These are phyloP conservation scores for Emydocephalus ijimae DNA, from an alignment of 2,113 vertebrate species.

Conservation along the genomic window DNA sequence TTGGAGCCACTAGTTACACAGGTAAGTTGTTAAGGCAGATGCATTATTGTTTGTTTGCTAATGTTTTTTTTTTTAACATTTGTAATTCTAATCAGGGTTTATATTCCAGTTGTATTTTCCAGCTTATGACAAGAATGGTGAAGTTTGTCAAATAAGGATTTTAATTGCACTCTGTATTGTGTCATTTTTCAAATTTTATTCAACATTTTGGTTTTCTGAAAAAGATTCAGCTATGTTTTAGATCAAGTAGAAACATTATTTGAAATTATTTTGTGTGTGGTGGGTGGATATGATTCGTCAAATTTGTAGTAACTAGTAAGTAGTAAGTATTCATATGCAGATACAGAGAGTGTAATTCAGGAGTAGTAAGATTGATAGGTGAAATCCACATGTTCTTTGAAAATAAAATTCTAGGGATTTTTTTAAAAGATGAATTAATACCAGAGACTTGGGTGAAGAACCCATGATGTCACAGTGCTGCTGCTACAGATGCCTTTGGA, in stretches of 20 bases:
- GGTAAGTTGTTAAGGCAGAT: conserved; percentile 68
- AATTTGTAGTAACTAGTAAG: not conserved
- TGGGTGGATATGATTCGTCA: not conserved
- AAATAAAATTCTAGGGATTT: not conserved
- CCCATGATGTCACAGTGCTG: not conserved
- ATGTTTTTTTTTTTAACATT: not conserved
- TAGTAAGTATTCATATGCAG: not conserved
- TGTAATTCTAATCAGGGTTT: not conserved
- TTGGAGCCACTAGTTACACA: conserved; percentile 95
- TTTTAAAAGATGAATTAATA: too few species aligned
- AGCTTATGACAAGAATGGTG: not conserved
- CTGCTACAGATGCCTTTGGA: too few species aligned
- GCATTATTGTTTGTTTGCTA: not conserved
- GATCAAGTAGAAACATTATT: not conserved
- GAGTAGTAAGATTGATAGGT: too few species aligned
- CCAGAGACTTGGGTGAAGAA: not conserved
- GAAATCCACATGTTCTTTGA: not conserved
- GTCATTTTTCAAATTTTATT: not conserved
- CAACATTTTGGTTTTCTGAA: not conserved
- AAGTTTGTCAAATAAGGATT: not conserved
- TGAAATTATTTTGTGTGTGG: not conserved
- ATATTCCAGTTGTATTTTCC: not conserved
- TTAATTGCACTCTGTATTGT: not conserved
- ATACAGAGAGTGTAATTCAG: not conserved
- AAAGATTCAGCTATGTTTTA: not conserved